These are phyloP conservation scores for Archocentrus centrarchus DNA, from an alignment of 2,113 vertebrate genomes.

Conservation along the genomic window DNA sequence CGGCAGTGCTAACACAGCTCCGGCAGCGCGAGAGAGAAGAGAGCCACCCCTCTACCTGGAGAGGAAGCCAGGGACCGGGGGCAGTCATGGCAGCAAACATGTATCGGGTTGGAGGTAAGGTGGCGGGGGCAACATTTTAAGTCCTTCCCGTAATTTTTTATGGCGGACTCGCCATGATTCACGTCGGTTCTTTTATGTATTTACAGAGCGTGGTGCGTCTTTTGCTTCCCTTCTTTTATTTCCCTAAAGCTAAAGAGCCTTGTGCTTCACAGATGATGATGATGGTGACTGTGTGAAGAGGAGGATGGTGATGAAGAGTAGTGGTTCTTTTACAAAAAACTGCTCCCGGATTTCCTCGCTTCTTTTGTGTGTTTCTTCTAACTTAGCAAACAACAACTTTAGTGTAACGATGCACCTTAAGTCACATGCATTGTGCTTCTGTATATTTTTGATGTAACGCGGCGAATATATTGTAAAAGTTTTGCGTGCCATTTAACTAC, in stretches of 20 bases:
- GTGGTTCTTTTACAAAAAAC: constrained; percentile 43
- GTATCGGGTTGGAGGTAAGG: constrained; percentile 89
- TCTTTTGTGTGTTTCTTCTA: constrained; percentile 36
- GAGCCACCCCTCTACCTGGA: constrained; percentile 82
- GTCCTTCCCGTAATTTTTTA: constrained; percentile 25
- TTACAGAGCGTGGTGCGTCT: constrained; percentile 66
- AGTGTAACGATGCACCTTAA: constrained; percentile 8
- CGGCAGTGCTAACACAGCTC: constrained; percentile 77
- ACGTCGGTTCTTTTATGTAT: constrained; percentile 52
- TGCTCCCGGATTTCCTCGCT: constrained; percentile 21
- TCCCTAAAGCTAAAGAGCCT: constrained; percentile 76
- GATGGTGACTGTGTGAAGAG: constrained; percentile 67
- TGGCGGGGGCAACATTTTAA: constrained; percentile 17
- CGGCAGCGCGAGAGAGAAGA: constrained; percentile 64
- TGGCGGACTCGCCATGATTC: constrained; percentile 53
- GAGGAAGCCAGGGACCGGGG: constrained; percentile 82
- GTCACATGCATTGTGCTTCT: constrained; percentile 23
- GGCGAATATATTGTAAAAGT: constrained; percentile 60
- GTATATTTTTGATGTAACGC: constrained; percentile 24
- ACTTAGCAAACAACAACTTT: constrained; percentile 45
- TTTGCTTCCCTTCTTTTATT: constrained; percentile 76
- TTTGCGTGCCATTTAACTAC: constrained; percentile 58
- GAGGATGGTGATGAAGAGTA: constrained; percentile 79
- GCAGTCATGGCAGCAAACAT: constrained; percentile 88
- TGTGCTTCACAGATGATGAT: constrained; percentile 74